Evolutionary conservation across 2,888 invertebrate species (phyloP).

Genomic region (Listrodromus nycthemerus): DNA sequence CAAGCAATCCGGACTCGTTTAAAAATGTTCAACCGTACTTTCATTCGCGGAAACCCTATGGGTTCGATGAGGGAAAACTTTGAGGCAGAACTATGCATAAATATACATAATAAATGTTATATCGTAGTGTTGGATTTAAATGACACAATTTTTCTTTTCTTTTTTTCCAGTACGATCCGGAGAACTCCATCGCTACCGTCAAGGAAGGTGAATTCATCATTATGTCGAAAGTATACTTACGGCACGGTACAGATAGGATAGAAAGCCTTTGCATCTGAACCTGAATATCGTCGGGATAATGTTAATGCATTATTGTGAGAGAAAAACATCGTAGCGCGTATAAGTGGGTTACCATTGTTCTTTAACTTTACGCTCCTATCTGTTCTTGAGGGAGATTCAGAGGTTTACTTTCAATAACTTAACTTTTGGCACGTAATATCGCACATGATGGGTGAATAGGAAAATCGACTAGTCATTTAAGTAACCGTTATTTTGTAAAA

Average conservation of each 20-base stretch:
- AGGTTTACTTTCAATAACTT: neutral
- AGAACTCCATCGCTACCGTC: slow-evolving; percentile 93
- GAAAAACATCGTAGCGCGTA: neutral
- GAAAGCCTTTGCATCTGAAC: neutral
- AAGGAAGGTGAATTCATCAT: slow-evolving; percentile 90
- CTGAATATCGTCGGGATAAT: neutral
- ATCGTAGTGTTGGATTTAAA: slow-evolving; percentile 42
- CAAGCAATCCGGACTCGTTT: slow-evolving; percentile 1
- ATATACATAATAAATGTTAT: slow-evolving; percentile 36
- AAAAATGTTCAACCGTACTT: slow-evolving; percentile 40
- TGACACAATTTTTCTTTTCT: slow-evolving; percentile 77
- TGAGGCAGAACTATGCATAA: slow-evolving; percentile 26
- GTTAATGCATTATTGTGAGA: neutral
- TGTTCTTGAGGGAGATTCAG: neutral
- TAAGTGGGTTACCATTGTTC: neutral
- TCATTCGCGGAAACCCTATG: slow-evolving; percentile 43
- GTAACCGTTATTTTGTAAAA: no score
- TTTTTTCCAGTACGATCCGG: slow-evolving; percentile 88
- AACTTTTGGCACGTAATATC: neutral
- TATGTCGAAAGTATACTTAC: slow-evolving; percentile 23
- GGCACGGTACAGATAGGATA: slow-evolving; percentile 8
- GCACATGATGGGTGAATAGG: neutral
- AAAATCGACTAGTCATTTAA: no score
- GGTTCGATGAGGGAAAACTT: neutral
- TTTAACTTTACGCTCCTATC: neutral